Evolutionary conservation across 2,797 vertebrate species (phyloP), one percentile per base, ranked within the genome.

Genomic region (Salarias fasciatus): DNA sequence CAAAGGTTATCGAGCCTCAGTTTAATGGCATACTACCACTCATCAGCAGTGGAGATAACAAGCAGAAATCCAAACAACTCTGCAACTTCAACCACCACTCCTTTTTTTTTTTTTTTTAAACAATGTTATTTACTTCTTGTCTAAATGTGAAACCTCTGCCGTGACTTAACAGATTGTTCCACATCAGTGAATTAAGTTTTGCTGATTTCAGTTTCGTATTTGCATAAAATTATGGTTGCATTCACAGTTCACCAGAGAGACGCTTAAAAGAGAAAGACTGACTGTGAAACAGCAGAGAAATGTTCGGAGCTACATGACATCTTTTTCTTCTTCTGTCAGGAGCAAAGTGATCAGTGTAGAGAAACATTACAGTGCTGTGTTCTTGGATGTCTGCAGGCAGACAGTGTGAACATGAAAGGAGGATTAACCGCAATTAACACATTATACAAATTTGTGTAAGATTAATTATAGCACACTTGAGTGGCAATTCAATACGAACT

Each of bases 21-120:
- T 77, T 60, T 61, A 63, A 66, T 37, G 18, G 18, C 30, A 40
- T 44, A 9, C n/a, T 43, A 59, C 42, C 14, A 30, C 48, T 12
- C 36, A 37, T 46, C 10, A 46, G 2, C 33, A 13, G 9, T 33
- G 40, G 11, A 1, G 3, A 13, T 28, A 29, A 47, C 9, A 52
- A 35, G 10, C 46, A 48, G 33, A 9, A 14, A 24, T n/a, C 15
- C 11, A 15, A 13, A 9, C 7, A 28, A 24, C 18, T 24, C 24
- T 24, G 24, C 18, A 24, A 18, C 18, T 24, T 24, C 18, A 24
- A 24, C 18, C 18, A 3, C 18, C 2, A 18, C 18, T 2, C n/a
- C 18, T 24, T 18, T 43, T 45, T 48, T 28, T 5, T 12, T n/a
- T 31, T 33, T 2, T 11, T 53, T 11, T 18, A 11, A 43, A 9